Evolutionary conservation across 2,113 vertebrate species (phyloP).

Genomic region (Glareola pratincola): DNA sequence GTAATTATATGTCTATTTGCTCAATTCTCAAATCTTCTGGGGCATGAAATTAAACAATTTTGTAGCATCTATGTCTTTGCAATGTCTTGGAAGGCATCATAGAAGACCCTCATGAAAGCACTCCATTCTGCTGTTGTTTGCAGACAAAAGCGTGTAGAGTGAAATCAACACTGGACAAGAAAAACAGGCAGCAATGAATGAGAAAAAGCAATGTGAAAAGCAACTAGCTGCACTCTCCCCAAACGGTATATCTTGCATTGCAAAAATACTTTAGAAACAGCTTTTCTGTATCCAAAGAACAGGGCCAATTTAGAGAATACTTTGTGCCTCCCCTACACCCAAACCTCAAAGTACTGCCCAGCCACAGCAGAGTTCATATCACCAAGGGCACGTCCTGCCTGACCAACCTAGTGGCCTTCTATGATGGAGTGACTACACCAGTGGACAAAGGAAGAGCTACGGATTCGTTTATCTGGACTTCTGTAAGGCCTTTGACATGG

Average conservation of each 20-base stretch:
- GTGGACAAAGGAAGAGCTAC: background rate
- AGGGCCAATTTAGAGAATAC: background rate
- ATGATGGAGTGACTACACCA: background rate
- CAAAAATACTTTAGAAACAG: background rate
- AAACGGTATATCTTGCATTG: background rate
- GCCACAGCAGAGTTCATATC: background rate
- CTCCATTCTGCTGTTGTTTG: background rate
- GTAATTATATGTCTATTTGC: background rate
- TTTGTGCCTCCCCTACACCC: background rate
- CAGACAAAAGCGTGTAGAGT: background rate
- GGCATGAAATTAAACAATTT: constrained; percentile 11
- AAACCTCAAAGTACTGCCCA: background rate
- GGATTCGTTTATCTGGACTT: background rate
- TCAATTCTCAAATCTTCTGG: constrained; percentile 33
- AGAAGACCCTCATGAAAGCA: background rate
- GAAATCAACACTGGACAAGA: background rate
- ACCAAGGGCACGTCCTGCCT: background rate
- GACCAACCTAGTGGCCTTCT: background rate
- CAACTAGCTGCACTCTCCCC: background rate
- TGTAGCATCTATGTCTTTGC: background rate
- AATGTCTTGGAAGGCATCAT: background rate
- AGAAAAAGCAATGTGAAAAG: background rate
- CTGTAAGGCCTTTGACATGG: background rate
- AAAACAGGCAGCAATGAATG: background rate
- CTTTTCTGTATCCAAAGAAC: background rate